Evolutionary conservation across 2,113 vertebrate species (phyloP), one percentile per base, ranked within the genome.

Genomic region (Pluvialis apricaria): DNA sequence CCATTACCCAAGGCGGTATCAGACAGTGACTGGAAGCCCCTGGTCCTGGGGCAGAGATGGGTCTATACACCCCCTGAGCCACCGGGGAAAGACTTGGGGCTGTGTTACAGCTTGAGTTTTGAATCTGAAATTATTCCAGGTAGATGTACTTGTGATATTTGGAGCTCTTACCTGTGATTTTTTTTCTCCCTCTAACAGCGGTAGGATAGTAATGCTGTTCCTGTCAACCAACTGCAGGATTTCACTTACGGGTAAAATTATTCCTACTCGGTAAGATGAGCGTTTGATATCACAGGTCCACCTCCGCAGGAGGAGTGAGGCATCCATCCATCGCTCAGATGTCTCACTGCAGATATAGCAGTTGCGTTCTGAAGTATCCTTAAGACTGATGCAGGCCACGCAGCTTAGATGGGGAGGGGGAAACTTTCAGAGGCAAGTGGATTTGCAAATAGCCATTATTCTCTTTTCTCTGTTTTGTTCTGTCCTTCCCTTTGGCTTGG

Each of bases 281-380:
- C 51, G 40, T 61, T 88, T 65, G 75, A 10, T 24, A 79, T 38
- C 87, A 77, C 54, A 65, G 42, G 36, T 54, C 70, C 91, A 54
- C 34, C 82, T 72, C 75, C 22, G 2, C 58, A 66, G 22, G 11
- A 75, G 68, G 54, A 73, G 31, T 3, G 47, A 79, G 52, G 40
- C 69, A 69, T 29, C 40, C 17, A 14, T 80, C 66, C 47, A 49
- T 60, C 79, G 68, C 75, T 60, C 0, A 24, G 49, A 38, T 8
- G 24, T 2, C 44, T 82, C 75, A 31, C 14, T 1, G 1, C 58
- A 57, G n/a, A 16, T 0, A 22, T 0, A 22, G 75, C 18, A 72
- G 49, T 2, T 91, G 77, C 40, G 26, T 76, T 57, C 66, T 57
- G 28, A 91, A 61, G 57, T 22, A 52, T 38, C 66, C 47, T 25